Conservation (phyloP, 2,113 vertebrate genomes). For the Hoplias malabaricus region DNA sequence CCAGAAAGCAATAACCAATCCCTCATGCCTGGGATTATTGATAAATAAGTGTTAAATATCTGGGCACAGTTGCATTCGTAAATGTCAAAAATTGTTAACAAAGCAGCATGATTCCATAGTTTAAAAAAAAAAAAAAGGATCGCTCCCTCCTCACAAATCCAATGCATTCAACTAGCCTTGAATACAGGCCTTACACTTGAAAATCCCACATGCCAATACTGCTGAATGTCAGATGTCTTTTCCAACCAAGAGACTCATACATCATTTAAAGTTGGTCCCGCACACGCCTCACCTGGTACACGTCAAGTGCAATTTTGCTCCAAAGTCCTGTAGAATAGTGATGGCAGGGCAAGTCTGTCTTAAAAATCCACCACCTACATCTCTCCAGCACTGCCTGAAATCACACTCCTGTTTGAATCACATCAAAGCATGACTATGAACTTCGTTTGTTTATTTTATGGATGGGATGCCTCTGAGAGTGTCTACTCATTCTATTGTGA, state of each 20-base stretch:
- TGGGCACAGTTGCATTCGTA: background rate
- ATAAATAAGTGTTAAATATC: background rate
- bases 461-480: slow-evolving; percentile 55
- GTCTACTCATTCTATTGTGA: slow-evolving; percentile 55
- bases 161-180: slow-evolving; percentile 39
- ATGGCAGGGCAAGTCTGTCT: slow-evolving; percentile 36
- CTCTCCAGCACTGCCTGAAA: slow-evolving; percentile 32
- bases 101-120: background rate
- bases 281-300: slow-evolving; percentile 51
- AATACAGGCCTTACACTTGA: slow-evolving; percentile 31
- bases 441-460: slow-evolving; percentile 57
- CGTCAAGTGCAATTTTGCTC: slow-evolving; percentile 49
- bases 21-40: background rate
- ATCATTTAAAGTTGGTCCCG: slow-evolving; percentile 42
- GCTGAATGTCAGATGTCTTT: slow-evolving; percentile 36
- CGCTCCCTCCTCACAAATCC: slow-evolving; percentile 60
- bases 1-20: no score
- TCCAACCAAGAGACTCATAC: slow-evolving; percentile 26
- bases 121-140: slow-evolving; percentile 13
- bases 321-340: slow-evolving; percentile 28
- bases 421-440: slow-evolving; percentile 52
- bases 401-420: slow-evolving; percentile 28
- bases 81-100: background rate
- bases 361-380: slow-evolving; percentile 23
- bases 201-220: slow-evolving; percentile 47